A percentile compares a stretch with the other conserved stretches of the same genome.
phyloP scores from a whole-genome alignment of 2,888 invertebrate species.

The Agapetus fuscipes region DNA sequence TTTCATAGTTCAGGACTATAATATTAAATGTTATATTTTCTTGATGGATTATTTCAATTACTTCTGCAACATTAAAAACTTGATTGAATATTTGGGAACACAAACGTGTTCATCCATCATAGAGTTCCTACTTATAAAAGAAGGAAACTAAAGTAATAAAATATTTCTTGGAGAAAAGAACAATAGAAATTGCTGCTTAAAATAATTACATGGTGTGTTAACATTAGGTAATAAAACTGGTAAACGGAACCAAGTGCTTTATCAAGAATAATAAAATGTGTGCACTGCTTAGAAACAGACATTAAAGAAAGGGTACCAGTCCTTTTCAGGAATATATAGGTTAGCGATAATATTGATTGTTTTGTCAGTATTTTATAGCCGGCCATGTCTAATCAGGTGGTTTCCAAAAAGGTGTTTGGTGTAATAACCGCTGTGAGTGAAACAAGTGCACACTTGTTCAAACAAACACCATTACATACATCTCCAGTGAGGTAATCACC shows the following conservation, averaged over 20 bases:
- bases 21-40: no score
- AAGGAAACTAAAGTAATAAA: no score
- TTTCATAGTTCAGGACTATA: no score
- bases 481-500: slow-evolving; percentile 14
- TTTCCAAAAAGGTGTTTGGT: slow-evolving; percentile 15
- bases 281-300: not conserved
- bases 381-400: slow-evolving; percentile 20
- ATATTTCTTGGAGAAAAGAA: no score
- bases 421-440: not conserved
- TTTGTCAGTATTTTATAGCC: slow-evolving; percentile 16
- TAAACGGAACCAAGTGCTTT: slow-evolving; percentile 4
- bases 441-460: slow-evolving; percentile 16
- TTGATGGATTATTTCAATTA: no score
- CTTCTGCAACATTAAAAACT: no score
- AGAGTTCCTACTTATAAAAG: no score
- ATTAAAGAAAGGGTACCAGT: not conserved
- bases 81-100: no score
- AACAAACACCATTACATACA: slow-evolving; percentile 11
- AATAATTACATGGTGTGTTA: slow-evolving; percentile 4
- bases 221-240: slow-evolving; percentile 1
- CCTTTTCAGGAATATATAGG: slow-evolving; percentile 14
- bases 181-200: slow-evolving; percentile 2
- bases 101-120: no score
- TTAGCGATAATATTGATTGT: slow-evolving; percentile 20
- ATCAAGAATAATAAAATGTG: slow-evolving; percentile 13